Percentiles rank a stretch among this genome's conserved stretches.
Evolutionary conservation across 2,113 vertebrate genomes (phyloP).

Genomic region (Ondatra zibethicus): DNA sequence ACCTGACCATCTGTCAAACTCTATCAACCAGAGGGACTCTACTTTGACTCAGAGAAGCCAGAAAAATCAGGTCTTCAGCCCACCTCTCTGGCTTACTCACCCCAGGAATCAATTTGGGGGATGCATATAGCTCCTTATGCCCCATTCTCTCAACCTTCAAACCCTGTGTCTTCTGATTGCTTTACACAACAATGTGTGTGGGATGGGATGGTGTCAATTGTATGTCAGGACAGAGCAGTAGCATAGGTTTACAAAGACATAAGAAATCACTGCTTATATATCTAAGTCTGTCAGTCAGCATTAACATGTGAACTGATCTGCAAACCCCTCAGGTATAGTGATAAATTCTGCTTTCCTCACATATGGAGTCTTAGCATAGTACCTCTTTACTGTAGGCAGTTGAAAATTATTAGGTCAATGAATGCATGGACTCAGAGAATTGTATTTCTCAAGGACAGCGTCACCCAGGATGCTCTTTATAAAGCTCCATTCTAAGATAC

Average conservation of each 20-base stretch:
- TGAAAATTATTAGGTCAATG: neutral
- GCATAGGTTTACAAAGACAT: neutral
- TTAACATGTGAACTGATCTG: neutral
- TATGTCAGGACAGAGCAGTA: neutral
- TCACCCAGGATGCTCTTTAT: neutral
- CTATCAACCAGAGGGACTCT: neutral
- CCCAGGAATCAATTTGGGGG: neutral
- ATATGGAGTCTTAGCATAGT: neutral
- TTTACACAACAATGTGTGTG: neutral
- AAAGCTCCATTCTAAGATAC: conserved; percentile 9
- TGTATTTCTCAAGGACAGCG: neutral
- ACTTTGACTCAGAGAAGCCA: neutral
- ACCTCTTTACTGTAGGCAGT: neutral
- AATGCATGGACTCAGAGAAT: neutral
- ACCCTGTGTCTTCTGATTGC: neutral
- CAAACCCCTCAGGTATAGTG: neutral
- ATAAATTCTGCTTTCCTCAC: neutral
- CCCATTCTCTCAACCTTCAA: neutral
- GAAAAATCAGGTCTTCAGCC: neutral
- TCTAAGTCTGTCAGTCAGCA: neutral
- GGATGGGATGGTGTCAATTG: neutral
- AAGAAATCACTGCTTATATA: neutral
- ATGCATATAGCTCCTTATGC: neutral
- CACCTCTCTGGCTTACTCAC: neutral
- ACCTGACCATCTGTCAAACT: neutral